These are phyloP conservation scores for Adelges cooleyi DNA, from an alignment of 1,140 invertebrate species.

Conservation along the genomic window DNA sequence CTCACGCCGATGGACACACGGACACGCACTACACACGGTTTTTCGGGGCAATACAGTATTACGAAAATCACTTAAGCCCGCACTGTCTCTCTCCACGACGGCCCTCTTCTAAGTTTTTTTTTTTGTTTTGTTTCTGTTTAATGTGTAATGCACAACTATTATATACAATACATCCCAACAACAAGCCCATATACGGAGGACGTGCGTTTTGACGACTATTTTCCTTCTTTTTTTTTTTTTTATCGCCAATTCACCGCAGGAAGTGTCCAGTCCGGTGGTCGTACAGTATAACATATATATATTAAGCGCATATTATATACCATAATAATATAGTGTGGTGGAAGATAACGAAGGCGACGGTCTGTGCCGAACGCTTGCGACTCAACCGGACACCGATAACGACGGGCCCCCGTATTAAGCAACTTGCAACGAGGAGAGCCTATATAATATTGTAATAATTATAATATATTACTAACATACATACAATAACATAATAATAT, in stretches of 20 bases:
- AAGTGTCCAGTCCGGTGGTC: slow-evolving; percentile 17
- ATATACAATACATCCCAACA: not conserved
- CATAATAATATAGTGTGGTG: too few relatives aligned
- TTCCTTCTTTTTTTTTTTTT: not conserved
- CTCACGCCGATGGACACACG: not conserved
- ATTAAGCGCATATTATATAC: too few relatives aligned
- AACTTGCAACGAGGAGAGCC: too few relatives aligned
- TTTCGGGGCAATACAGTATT: slow-evolving; percentile 5
- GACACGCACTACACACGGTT: not conserved
- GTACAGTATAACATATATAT: too few relatives aligned
- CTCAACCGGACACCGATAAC: not conserved
- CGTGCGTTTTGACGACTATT: not conserved
- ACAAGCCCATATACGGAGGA: not conserved
- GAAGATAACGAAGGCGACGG: slow-evolving; percentile 7
- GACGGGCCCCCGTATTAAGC: too few relatives aligned
- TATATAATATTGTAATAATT: not conserved
- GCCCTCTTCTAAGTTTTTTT: not conserved
- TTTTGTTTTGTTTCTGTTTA: not conserved
- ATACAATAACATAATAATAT: too few relatives aligned
- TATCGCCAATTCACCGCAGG: slow-evolving; percentile 25
- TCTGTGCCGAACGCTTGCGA: not conserved
- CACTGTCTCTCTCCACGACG: not conserved
- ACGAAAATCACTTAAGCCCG: slow-evolving; percentile 24
- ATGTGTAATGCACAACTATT: too few relatives aligned
- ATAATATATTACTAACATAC: not conserved